Percentiles rank a stretch among this genome's conserved stretches.
phyloP scores from a whole-genome alignment of 2,113 vertebrate genomes.

The Gadus chalcogrammus region DNA sequence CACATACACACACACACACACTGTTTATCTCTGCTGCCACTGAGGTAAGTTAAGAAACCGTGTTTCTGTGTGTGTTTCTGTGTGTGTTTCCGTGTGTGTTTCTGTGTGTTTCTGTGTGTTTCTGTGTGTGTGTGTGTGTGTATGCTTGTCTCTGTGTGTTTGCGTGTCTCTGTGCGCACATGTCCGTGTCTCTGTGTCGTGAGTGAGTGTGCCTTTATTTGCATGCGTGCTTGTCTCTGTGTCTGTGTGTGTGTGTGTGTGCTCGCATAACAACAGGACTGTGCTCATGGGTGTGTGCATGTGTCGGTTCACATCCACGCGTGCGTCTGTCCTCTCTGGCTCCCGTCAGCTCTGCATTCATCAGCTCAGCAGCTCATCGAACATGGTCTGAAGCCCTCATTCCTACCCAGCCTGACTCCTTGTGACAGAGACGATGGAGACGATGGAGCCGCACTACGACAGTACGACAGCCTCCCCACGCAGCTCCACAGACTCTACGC shows the following conservation, averaged over 20 bases:
- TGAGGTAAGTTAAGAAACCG: too few relatives aligned
- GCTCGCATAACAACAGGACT: not conserved
- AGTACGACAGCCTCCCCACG: too few relatives aligned
- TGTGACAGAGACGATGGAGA: conserved; percentile 31
- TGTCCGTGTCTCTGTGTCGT: not conserved
- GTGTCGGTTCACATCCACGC: not conserved
- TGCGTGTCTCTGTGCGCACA: not conserved
- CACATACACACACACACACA: too few relatives aligned
- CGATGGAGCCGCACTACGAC: too few relatives aligned
- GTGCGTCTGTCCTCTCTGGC: conserved; percentile 40
- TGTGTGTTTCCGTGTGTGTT: not conserved
- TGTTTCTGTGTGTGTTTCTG: not conserved
- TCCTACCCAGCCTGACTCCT: conserved; percentile 40
- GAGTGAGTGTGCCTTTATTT: not conserved
- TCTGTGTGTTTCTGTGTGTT: not conserved
- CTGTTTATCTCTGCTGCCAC: too few relatives aligned
- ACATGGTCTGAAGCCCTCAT: conserved; percentile 41
- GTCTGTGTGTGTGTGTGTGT: not conserved
- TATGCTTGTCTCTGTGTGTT: not conserved
- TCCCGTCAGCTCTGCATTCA: conserved; percentile 53
- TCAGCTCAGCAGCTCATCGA: conserved; percentile 45
- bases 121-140: not conserved
- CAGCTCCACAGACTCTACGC: too few relatives aligned
- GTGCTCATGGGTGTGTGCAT: not conserved
- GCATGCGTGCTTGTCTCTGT: not conserved